Base-by-base conservation (phyloP, 1,140 invertebrate species). In the Drosophila gunungcola region DNA sequence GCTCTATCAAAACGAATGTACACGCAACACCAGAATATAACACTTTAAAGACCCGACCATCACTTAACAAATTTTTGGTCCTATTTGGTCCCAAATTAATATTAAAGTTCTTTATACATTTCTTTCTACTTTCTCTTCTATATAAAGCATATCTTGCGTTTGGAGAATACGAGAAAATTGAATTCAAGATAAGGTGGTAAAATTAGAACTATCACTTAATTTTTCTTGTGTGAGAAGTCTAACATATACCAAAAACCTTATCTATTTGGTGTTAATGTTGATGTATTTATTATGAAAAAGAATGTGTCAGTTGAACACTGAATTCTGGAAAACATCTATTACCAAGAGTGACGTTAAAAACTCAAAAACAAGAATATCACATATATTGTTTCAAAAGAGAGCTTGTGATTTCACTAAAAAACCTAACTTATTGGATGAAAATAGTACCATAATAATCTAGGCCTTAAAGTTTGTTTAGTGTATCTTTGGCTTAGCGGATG, bases 1-100 rank as follows among this genome's bases (percentile, higher is more conserved):
- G 53, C 68, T 79, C 38, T 62, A 80, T 75, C 51, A 51, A 53
- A 80, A 64, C 48, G 78, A 77, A 56, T 81, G 78, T 81, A 62
- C 61, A 75, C 78, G 72, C 78, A 72, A 32, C 29, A 25, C 13
- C 52, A 43, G 27, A 25, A 16, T 34, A 39, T 16, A 21, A 34
- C 55, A 61, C 62, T 29, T 41, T 13, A 38, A 61, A 41, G 46
- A 62, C 25, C 34, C 10, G 21, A n/a, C 38, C 11, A 42, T 41
- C 54, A 55, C 21, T 41, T 12, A 27, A 41, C 4, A 4, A 41
- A 55, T 55, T 55, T 27, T 3, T 29, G 39, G 38, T 42, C 4
- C 9, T 38, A 9, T 25, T 38, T 39, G n/a, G n/a, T 39, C n/a
- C n/a, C n/a, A 51, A 6, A 32, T 32, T 32, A 32, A 32, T 32